Percentiles rank a stretch among this genome's conserved stretches.
These are phyloP conservation scores for Pinctada fucata DNA, from an alignment of 2,888 invertebrate genomes.

Conservation along the genomic window DNA sequence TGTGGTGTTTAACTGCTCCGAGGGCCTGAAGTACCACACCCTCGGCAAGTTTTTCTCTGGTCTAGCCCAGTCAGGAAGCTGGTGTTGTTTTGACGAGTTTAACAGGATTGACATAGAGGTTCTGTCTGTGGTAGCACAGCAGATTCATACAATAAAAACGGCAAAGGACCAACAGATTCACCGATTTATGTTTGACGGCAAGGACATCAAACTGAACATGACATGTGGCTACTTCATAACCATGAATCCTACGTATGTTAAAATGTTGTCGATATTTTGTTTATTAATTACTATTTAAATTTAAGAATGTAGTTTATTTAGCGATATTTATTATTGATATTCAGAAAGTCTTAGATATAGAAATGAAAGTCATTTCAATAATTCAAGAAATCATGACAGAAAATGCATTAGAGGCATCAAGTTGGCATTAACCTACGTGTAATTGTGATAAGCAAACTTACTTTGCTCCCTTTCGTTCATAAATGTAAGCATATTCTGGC, in stretches of 20 bases:
- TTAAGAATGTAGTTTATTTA: too few species aligned
- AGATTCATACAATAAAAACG: slow-evolving; percentile 76
- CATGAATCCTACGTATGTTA: slow-evolving; percentile 75
- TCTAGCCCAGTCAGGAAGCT: slow-evolving; percentile 75
- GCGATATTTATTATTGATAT: too few species aligned
- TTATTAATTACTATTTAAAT: too few species aligned
- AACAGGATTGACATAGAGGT: slow-evolving; percentile 77
- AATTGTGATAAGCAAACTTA: too few species aligned
- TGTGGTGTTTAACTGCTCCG: slow-evolving; percentile 77
- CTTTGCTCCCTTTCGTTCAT: too few species aligned
- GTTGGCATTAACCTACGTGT: too few species aligned
- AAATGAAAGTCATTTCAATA: too few species aligned
- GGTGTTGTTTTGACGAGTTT: slow-evolving; percentile 78
- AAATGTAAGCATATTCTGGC: too few species aligned
- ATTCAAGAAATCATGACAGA: too few species aligned
- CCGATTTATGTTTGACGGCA: slow-evolving; percentile 76
- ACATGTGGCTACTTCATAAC: slow-evolving; percentile 77
- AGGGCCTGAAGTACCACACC: slow-evolving; percentile 76
- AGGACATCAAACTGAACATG: slow-evolving; percentile 75
- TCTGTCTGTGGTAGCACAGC: slow-evolving; percentile 76
- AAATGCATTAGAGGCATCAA: too few species aligned
- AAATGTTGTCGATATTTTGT: background rate
- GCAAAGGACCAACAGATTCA: slow-evolving; percentile 73
- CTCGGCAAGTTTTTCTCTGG: slow-evolving; percentile 77
- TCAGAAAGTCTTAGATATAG: too few species aligned